Evolutionary conservation across 2,113 vertebrate genomes (phyloP).

Genomic region (Lepisosteus oculatus): DNA sequence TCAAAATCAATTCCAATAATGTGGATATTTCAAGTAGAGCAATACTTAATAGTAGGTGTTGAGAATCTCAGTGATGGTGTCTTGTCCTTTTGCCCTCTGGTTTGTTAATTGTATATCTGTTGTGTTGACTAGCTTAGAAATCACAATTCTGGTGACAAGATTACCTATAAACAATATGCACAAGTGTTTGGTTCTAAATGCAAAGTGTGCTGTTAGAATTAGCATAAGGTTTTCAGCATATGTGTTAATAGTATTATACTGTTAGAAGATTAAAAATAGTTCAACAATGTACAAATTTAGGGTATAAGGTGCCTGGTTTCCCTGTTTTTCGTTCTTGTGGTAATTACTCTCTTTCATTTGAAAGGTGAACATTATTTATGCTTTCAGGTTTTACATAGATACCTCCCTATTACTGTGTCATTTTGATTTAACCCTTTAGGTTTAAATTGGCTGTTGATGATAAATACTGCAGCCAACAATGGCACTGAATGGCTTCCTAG

Average conservation of each 20-base stretch:
- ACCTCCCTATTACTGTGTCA: neutral
- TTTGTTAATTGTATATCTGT: constrained; percentile 41
- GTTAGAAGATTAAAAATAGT: constrained; percentile 12
- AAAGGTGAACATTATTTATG: neutral
- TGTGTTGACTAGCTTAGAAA: constrained; percentile 48
- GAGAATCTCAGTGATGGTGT: constrained; percentile 44
- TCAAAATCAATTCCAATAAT: constrained; percentile 56
- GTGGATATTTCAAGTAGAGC: constrained; percentile 57
- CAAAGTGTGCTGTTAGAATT: constrained; percentile 51
- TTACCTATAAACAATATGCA: constrained; percentile 47
- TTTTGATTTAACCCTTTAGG: neutral
- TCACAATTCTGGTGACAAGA: constrained; percentile 50
- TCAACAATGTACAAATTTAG: constrained; percentile 7
- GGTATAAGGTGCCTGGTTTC: neutral
- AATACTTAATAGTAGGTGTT: constrained; percentile 46
- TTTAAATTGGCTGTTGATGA: constrained; percentile 19
- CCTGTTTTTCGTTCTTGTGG: constrained; percentile 12
- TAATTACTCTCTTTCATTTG: constrained; percentile 7
- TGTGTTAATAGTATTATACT: constrained; percentile 44
- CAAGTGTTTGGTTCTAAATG: constrained; percentile 44
- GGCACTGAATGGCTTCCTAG: constrained; percentile 21
- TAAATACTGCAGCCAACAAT: constrained; percentile 33
- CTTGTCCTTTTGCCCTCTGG: constrained; percentile 31
- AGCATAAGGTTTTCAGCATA: constrained; percentile 45
- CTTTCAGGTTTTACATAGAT: constrained; percentile 5